These are phyloP conservation scores for Drepana falcataria DNA, from an alignment of 2,888 invertebrate genomes.

Conservation along the genomic window DNA sequence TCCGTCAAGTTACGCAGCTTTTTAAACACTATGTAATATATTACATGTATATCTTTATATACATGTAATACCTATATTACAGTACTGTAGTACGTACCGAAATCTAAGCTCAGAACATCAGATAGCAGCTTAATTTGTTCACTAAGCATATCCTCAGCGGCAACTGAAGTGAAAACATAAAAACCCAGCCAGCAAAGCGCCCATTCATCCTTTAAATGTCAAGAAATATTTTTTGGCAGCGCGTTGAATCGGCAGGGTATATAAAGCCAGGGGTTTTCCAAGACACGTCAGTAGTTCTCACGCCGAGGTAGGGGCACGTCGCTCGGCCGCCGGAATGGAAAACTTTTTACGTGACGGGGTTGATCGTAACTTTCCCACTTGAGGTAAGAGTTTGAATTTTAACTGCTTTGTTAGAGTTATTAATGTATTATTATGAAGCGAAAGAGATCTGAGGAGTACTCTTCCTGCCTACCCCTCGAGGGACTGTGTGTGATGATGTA, in stretches of 20 bases:
- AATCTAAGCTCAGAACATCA: too few species aligned
- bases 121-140: too few species aligned
- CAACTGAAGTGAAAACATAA: not conserved
- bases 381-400: constrained; percentile 40
- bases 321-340: constrained; percentile 22
- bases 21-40: too few species aligned
- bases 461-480: too few species aligned
- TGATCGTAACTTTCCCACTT: constrained; percentile 52
- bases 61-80: too few species aligned
- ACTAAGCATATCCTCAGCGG: too few species aligned
- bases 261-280: constrained; percentile 55
- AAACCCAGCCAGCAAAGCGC: not conserved
- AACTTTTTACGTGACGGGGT: constrained; percentile 64
- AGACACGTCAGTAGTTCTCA: constrained; percentile 28
- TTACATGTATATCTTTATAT: too few species aligned
- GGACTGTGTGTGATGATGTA: too few species aligned
- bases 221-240: not conserved
- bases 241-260: constrained; percentile 42
- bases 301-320: constrained; percentile 18
- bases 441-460: too few species aligned
- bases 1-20: too few species aligned
- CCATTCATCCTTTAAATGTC: not conserved
- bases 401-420: not conserved
- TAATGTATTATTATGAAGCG: not conserved
- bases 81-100: too few species aligned